Percentiles rank a stretch among this genome's conserved stretches.
Conservation (phyloP, 2,113 vertebrate genomes). For the Chaenocephalus aceratus region DNA sequence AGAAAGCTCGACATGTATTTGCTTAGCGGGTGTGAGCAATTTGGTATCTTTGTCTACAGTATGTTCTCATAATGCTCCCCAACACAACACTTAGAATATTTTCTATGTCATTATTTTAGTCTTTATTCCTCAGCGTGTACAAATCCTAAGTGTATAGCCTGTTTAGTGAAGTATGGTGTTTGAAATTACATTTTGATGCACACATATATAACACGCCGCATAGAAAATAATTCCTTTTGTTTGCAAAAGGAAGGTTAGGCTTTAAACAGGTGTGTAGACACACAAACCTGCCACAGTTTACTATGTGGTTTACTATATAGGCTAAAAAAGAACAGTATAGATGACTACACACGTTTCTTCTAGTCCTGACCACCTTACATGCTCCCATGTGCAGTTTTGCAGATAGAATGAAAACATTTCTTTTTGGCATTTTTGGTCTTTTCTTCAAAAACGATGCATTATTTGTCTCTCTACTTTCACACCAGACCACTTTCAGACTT, state of each 20-base stretch:
- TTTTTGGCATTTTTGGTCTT: not conserved
- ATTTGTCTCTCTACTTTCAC: not conserved
- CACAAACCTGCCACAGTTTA: not conserved
- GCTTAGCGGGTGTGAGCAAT: conserved; percentile 41
- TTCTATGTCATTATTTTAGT: not conserved
- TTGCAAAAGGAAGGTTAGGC: conserved; percentile 37
- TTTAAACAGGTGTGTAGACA: conserved; percentile 20
- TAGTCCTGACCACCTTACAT: not conserved
- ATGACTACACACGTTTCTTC: not conserved
- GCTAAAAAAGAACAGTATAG: not conserved
- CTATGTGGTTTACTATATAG: no score
- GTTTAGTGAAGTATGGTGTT: not conserved
- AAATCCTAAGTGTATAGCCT: not conserved
- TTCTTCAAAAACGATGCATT: not conserved
- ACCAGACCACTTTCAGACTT: not conserved
- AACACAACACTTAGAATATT: not conserved
- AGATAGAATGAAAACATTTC: not conserved
- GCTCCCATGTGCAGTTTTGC: not conserved
- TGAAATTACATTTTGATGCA: not conserved
- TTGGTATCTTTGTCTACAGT: not conserved
- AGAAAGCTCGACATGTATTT: conserved; percentile 30
- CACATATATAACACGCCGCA: conserved; percentile 14
- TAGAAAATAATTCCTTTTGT: conserved; percentile 23
- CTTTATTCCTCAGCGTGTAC: not conserved
- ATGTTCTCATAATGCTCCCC: not conserved